Evolutionary conservation across 2,888 invertebrate genomes (phyloP).

Genomic region (Amorpha juglandis): DNA sequence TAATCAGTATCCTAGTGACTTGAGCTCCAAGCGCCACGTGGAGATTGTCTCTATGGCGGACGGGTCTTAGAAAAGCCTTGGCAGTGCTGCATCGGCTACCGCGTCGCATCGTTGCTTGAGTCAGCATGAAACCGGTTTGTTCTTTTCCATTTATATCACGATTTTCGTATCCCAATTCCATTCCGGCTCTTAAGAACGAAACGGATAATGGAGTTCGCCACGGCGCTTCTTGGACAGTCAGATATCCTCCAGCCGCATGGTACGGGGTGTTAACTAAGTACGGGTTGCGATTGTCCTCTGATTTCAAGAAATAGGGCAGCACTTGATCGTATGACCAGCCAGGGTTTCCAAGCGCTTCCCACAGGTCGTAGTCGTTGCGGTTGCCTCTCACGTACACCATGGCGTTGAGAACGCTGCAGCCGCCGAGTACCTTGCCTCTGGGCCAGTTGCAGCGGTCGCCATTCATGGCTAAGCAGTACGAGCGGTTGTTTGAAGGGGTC

Average conservation of each 20-base stretch:
- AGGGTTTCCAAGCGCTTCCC: constrained; percentile 92
- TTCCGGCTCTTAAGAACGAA: constrained; percentile 92
- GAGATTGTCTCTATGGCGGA: constrained; percentile 89
- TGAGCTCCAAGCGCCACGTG: constrained; percentile 92
- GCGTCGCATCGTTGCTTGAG: constrained; percentile 92
- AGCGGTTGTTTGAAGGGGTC: constrained; percentile 89
- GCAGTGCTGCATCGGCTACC: constrained; percentile 94
- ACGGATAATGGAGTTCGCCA: constrained; percentile 92
- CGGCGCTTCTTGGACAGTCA: constrained; percentile 93
- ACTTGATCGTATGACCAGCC: constrained; percentile 95
- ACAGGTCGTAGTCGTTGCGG: constrained; percentile 92
- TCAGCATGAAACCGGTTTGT: constrained; percentile 94
- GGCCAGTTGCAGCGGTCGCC: constrained; percentile 96
- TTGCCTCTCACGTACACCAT: constrained; percentile 97
- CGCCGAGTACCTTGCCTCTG: constrained; percentile 95
- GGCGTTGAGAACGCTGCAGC: constrained; percentile 94
- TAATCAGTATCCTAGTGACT: constrained; percentile 88
- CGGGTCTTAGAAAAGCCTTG: constrained; percentile 93
- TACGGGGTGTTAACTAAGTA: constrained; percentile 90
- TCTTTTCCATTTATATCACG: constrained; percentile 92
- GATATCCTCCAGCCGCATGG: constrained; percentile 90
- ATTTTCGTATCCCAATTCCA: constrained; percentile 91
- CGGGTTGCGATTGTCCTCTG: constrained; percentile 94
- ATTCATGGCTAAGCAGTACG: constrained; percentile 94
- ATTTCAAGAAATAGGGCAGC: constrained; percentile 93